Conservation (phyloP, 2,113 vertebrate genomes). For the Coracopsis vasa region DNA sequence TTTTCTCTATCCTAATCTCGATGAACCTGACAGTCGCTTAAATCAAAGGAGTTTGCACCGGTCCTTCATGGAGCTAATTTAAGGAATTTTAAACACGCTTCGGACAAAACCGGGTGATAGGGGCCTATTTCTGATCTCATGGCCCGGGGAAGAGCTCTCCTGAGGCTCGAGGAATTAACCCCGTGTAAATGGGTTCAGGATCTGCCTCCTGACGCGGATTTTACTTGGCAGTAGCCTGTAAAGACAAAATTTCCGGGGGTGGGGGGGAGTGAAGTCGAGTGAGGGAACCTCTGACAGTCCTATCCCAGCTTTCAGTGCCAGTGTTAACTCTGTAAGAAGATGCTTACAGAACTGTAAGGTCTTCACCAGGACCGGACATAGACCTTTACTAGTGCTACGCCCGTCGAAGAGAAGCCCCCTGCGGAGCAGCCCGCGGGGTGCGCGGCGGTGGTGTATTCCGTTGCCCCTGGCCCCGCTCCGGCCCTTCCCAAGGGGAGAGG, state of each 20-base stretch:
- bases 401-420: not conserved
- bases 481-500: not conserved
- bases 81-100: slow-evolving; percentile 73
- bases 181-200: not conserved
- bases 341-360: not conserved
- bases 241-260: not conserved
- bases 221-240: not conserved
- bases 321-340: not conserved
- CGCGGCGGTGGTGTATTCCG: not conserved
- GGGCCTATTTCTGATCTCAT: slow-evolving; percentile 5
- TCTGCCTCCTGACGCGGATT: not conserved
- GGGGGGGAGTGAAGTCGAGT: too few relatives aligned
- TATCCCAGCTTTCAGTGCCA: not conserved
- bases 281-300: not conserved
- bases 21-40: slow-evolving; percentile 10
- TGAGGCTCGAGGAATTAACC: not conserved
- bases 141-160: not conserved
- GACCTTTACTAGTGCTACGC: not conserved
- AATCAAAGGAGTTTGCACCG: slow-evolving; percentile 57
- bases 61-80: slow-evolving; percentile 77
- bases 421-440: not conserved
- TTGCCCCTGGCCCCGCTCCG: not conserved
- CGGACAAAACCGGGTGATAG: not conserved
- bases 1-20: slow-evolving; percentile 69
- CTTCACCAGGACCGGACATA: not conserved